Percentiles rank a stretch among this genome's conserved stretches.
phyloP scores from a whole-genome alignment of 1,140 invertebrate genomes.

The Diachasmimorpha longicaudata region DNA sequence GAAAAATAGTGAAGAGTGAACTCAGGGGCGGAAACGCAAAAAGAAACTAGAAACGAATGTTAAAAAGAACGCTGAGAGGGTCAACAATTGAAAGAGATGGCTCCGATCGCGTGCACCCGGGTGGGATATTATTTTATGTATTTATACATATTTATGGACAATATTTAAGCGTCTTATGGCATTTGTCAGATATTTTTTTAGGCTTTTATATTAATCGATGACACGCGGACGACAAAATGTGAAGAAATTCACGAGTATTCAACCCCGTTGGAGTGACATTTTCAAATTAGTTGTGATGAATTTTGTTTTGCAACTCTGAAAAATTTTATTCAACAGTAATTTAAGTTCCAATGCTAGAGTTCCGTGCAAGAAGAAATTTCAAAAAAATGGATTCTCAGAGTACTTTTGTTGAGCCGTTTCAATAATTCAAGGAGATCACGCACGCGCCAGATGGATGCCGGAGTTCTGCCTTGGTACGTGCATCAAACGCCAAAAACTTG shows the following conservation, averaged over 20 bases:
- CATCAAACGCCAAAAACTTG: conserved; percentile 12
- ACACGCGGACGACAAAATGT: too few relatives aligned
- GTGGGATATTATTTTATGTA: neutral
- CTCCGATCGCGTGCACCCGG: neutral
- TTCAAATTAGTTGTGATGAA: too few relatives aligned
- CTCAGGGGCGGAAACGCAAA: neutral
- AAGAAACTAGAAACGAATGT: neutral
- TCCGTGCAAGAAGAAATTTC: neutral
- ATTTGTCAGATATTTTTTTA: too few relatives aligned
- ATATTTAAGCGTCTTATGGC: too few relatives aligned
- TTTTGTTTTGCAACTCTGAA: neutral
- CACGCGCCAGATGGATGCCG: conserved; percentile 60
- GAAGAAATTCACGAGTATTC: too few relatives aligned
- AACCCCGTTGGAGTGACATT: too few relatives aligned
- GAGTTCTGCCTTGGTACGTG: conserved; percentile 11
- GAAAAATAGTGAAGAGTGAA: neutral
- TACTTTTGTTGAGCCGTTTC: neutral
- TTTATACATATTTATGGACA: too few relatives aligned
- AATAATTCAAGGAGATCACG: conserved; percentile 61
- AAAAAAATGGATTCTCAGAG: neutral
- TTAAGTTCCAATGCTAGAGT: neutral
- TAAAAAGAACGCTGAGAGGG: neutral
- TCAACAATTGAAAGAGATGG: neutral
- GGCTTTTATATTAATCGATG: too few relatives aligned
- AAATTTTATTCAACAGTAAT: neutral